Evolutionary conservation across 1,140 invertebrate species (phyloP).

Genomic region (Musca domestica): DNA sequence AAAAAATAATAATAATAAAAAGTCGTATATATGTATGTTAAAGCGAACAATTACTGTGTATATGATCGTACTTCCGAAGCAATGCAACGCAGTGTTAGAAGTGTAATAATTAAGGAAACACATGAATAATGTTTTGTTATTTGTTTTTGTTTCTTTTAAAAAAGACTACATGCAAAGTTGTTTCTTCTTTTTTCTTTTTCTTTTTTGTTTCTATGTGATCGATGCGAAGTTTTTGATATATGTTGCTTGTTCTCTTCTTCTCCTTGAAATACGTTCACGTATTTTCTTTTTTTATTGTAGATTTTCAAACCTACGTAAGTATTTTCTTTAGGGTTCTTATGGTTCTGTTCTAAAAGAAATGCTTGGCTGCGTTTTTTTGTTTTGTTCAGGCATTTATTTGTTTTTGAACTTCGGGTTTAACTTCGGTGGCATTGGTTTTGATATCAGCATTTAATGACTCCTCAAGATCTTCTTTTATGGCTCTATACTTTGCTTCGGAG

Average conservation of each 20-base stretch:
- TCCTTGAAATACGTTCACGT: background rate
- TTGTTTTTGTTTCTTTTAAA: conserved; percentile 23
- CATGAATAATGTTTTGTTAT: conserved; percentile 6
- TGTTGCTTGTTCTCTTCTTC: background rate
- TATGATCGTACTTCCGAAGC: no score
- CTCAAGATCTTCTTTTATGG: background rate
- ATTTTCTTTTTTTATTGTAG: conserved; percentile 5
- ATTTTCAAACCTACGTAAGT: background rate
- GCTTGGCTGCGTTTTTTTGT: background rate
- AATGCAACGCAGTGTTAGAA: no score
- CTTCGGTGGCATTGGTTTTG: background rate
- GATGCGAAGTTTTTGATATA: conserved; percentile 22
- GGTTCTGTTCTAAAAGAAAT: background rate
- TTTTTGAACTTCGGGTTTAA: conserved; percentile 3
- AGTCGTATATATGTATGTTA: background rate
- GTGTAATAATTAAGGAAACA: conserved; percentile 10
- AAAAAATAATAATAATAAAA: background rate
- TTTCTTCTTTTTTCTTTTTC: conserved; percentile 7
- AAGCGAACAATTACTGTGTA: no score
- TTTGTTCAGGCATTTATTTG: background rate
- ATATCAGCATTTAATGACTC: background rate
- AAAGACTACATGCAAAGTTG: conserved; percentile 12
- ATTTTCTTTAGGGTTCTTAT: background rate
- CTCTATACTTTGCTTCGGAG: background rate
- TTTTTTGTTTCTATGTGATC: conserved; percentile 12